phyloP scores from a whole-genome alignment of 2,113 vertebrate genomes.

The Onychorhynchus coronatus region DNA sequence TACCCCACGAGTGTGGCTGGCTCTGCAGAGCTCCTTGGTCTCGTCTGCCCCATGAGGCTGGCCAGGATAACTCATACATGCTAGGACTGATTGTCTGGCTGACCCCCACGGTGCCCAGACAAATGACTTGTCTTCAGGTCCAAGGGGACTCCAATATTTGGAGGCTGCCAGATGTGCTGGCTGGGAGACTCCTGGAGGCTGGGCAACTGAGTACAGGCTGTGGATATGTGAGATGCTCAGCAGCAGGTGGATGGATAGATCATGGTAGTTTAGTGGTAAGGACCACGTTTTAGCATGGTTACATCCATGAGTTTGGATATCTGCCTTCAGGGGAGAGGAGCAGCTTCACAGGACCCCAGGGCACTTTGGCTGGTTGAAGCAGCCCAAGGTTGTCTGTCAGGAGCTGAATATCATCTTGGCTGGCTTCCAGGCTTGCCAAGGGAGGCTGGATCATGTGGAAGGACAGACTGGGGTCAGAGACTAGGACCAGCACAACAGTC shows the following conservation, averaged over 20 bases:
- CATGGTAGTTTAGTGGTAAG: neutral
- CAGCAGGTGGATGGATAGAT: neutral
- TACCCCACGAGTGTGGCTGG: accelerated
- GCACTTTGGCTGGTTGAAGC: neutral
- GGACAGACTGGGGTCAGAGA: neutral
- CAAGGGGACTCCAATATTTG: neutral
- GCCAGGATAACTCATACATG: neutral
- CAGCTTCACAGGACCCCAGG: neutral
- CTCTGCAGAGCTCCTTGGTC: neutral
- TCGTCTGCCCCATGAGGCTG: neutral
- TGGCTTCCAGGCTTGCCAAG: neutral
- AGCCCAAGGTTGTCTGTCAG: neutral
- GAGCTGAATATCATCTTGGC: neutral
- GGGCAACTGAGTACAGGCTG: neutral
- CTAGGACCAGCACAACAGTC: neutral
- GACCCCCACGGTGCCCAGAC: neutral
- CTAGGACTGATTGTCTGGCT: neutral
- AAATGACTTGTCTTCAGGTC: neutral
- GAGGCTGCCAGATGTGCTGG: neutral
- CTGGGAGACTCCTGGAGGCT: neutral
- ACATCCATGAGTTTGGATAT: neutral
- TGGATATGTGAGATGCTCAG: neutral
- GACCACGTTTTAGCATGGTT: no score
- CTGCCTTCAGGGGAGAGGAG: neutral
- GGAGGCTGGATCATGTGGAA: neutral